These are phyloP conservation scores for Stegophylla sp. DNA, from an alignment of 2,888 invertebrate species.

Conservation along the genomic window DNA sequence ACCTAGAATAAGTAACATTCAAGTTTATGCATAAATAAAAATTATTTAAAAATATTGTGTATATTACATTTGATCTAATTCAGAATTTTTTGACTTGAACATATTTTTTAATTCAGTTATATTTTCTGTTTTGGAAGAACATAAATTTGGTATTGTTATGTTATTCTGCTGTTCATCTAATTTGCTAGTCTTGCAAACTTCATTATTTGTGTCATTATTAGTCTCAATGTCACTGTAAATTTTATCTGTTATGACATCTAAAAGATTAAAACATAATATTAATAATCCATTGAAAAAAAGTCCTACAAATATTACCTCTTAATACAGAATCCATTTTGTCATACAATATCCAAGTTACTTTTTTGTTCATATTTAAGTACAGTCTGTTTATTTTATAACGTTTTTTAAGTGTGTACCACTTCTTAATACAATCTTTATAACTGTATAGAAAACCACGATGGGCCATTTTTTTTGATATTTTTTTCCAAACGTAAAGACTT, in stretches of 20 bases:
- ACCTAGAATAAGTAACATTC: constrained; percentile 11
- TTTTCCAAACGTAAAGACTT: constrained; percentile 40
- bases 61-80: constrained; percentile 43
- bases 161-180: constrained; percentile 13
- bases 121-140: background rate
- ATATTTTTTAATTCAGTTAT: constrained; percentile 26
- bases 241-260: background rate
- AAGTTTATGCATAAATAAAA: background rate
- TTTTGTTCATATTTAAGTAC: constrained; percentile 26
- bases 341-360: constrained; percentile 45
- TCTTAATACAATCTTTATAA: constrained; percentile 43
- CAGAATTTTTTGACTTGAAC: background rate
- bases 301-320: constrained; percentile 18
- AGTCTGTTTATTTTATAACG: constrained; percentile 46
- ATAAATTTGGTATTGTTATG: background rate
- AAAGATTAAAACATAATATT: background rate
- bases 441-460: constrained; percentile 33
- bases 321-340: constrained; percentile 40
- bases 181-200: background rate
- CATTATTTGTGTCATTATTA: constrained; percentile 5
- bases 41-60: background rate
- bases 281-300: too few species aligned
- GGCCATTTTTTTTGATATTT: constrained; percentile 32
- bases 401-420: constrained; percentile 51
- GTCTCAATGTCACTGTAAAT: too few species aligned